Percentiles rank a stretch among this genome's conserved stretches.
phyloP scores from a whole-genome alignment of 2,113 vertebrate species.

The Spea multiplicata region DNA sequence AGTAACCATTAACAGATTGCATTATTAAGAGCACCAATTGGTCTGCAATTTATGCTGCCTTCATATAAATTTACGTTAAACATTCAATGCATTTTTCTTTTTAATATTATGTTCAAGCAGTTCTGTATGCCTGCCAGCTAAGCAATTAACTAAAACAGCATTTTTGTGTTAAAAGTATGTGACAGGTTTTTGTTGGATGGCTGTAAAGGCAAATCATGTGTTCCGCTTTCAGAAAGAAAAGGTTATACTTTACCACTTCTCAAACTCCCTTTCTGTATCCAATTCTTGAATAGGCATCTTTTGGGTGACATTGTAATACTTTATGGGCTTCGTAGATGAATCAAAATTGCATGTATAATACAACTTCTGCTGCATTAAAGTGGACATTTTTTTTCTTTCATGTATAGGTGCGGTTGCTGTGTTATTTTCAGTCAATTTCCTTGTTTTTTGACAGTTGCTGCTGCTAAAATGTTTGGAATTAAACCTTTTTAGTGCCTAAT shows the following conservation, averaged over 20 bases:
- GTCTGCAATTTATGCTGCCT: conserved; percentile 17
- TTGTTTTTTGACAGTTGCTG: no score
- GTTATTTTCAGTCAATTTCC: no score
- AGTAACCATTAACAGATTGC: conserved; percentile 15
- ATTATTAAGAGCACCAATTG: conserved; percentile 16
- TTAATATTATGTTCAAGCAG: conserved; percentile 8
- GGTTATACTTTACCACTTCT: not conserved
- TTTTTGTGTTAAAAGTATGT: not conserved
- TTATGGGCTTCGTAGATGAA: no score
- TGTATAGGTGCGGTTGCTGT: no score
- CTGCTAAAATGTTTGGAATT: no score
- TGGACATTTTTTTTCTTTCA: no score
- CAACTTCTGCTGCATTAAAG: no score
- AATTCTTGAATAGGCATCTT: no score
- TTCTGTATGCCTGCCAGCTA: conserved; percentile 18
- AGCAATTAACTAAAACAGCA: conserved; percentile 9
- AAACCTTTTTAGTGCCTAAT: no score
- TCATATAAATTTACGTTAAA: conserved; percentile 17
- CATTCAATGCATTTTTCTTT: not conserved
- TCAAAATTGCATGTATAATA: no score
- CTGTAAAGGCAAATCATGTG: not conserved
- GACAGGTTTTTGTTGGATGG: conserved; percentile 2
- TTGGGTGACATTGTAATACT: no score
- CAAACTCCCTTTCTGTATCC: not conserved
- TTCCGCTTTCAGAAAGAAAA: not conserved